Percentiles rank a stretch among this genome's conserved stretches.
Evolutionary conservation across 2,113 vertebrate genomes (phyloP).

Genomic region (Tychaedon coryphoeus): DNA sequence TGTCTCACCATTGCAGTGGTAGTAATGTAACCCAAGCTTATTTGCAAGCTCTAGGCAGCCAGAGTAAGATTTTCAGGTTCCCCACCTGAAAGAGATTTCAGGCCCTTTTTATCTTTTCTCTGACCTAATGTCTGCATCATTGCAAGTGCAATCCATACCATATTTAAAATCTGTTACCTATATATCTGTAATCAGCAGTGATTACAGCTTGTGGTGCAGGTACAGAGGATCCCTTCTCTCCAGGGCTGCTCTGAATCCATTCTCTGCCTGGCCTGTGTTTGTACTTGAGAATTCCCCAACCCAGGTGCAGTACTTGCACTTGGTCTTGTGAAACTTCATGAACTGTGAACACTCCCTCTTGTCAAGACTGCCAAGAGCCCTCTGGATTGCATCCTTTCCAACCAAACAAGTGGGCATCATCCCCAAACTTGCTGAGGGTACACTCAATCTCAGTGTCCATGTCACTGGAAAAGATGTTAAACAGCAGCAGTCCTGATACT

Average conservation of each 20-base stretch:
- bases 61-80: neutral
- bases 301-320: neutral
- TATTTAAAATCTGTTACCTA: neutral
- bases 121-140: neutral
- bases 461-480: neutral
- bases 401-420: neutral
- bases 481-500: neutral
- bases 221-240: neutral
- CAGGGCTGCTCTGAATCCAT: neutral
- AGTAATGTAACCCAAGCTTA: no score
- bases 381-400: neutral
- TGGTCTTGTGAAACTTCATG: neutral
- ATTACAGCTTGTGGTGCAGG: neutral
- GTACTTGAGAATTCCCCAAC: neutral
- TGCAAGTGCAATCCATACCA: neutral
- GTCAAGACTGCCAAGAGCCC: neutral
- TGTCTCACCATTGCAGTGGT: neutral
- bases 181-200: neutral
- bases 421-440: neutral
- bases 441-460: neutral
- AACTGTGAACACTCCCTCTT: no score
- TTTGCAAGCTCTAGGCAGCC: no score
- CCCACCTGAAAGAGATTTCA: no score
- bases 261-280: neutral
- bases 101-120: neutral